Evolutionary conservation across 2,797 vertebrate species (phyloP), one percentile per base, ranked within the genome.

Genomic region (Anguilla pacifica): DNA sequence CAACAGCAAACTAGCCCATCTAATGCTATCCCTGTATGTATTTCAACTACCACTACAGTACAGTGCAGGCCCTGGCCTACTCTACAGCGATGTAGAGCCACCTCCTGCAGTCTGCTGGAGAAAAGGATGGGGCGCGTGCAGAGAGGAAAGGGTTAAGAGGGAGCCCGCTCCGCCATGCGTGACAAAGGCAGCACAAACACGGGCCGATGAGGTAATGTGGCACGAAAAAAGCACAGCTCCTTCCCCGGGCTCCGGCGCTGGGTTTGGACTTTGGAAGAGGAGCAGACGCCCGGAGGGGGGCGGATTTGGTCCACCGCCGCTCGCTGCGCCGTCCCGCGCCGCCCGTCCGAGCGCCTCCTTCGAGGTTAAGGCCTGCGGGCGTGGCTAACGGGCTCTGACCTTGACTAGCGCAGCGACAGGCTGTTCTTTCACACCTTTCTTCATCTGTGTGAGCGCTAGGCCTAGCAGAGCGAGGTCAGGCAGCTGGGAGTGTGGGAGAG

Each of bases 171-270:
- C 35, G 87, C 70, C 3, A 67, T 90, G 91, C 84, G 77, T 59
- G 39, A 92, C 89, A 53, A 82, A 93, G 93, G 93, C 94, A 94
- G 95, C 94, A 93, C 92, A 89, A 93, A 94, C 93, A 91, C 88
- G 89, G 83, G 86, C 89, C 90, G 86, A 91, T 96, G 95, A 96
- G 94, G 91, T 96, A 94, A 96, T 92, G 90, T 83, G 87, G 89
- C 88, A 88, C 83, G 92, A 90, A 89, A 87, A 89, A 87, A 89
- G 82, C 87, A 49, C 67, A 86, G 83, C 83, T 85, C 70, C 89
- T 90, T 90, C 89, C 89, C 89, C 92, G 15, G 35, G 74, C 74
- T 19, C 22, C 79, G 4, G 43, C 19, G 43, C 46, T 51, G 46
- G 79, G 43, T 46, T 49, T 10, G 79, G 79, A 82, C 22, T 46